Conservation (phyloP, 2,888 invertebrate species). For the Tromatobia lineatoria region DNA sequence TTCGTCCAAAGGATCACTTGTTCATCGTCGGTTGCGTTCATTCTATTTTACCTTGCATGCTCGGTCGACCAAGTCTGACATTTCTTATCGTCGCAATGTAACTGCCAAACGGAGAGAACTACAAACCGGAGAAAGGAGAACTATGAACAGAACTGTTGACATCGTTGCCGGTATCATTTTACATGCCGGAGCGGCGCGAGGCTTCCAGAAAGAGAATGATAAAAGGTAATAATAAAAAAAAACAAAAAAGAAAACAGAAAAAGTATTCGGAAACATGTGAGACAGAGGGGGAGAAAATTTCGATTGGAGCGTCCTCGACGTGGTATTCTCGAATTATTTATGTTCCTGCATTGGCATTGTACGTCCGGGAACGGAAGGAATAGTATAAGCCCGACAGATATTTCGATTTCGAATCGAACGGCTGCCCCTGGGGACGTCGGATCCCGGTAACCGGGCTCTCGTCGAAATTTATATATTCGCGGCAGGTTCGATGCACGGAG, state of each 20-base stretch:
- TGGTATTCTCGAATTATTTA: constrained; percentile 69
- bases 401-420: constrained; percentile 72
- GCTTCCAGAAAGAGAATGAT: not conserved
- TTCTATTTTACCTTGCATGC: constrained; percentile 64
- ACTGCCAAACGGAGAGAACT: constrained; percentile 50
- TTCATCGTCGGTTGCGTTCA: constrained; percentile 36
- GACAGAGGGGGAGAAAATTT: constrained; percentile 40
- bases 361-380: constrained; percentile 61
- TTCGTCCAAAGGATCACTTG: constrained; percentile 16
- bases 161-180: constrained; percentile 41
- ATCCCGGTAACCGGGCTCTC: constrained; percentile 61
- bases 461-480: constrained; percentile 67
- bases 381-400: constrained; percentile 67
- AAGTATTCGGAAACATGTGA: constrained; percentile 10
- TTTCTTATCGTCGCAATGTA: constrained; percentile 50
- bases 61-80: constrained; percentile 49
- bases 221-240: constrained; percentile 1
- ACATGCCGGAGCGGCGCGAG: constrained; percentile 34
- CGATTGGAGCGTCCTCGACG: constrained; percentile 43
- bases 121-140: constrained; percentile 16
- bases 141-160: constrained; percentile 26
- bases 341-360: constrained; percentile 61
- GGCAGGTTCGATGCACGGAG: constrained; percentile 40
- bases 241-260: constrained; percentile 11
- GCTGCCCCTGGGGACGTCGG: constrained; percentile 51